Evolutionary conservation across 2,888 invertebrate genomes (phyloP).

Genomic region (Drosophila pegasa): DNA sequence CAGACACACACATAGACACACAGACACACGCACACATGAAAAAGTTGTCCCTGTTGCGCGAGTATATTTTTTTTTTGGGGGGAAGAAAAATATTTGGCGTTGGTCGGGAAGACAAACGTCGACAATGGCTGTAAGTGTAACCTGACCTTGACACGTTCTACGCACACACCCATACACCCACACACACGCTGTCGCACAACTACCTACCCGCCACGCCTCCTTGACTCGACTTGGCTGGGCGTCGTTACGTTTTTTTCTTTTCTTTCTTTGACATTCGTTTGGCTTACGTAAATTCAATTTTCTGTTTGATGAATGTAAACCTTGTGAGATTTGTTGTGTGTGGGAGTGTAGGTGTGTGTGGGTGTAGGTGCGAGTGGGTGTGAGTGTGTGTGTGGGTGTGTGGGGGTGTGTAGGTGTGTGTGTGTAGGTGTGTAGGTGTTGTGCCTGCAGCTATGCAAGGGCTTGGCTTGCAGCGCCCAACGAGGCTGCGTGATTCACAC

Average conservation of each 20-base stretch:
- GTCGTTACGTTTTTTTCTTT: constrained; percentile 17
- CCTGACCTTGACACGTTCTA: constrained; percentile 75
- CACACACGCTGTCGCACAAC: constrained; percentile 9
- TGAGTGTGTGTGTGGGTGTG: constrained; percentile 14
- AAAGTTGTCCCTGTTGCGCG: constrained; percentile 63
- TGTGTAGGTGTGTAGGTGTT: constrained; percentile 16
- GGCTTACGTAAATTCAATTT: constrained; percentile 79
- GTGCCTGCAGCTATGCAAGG: constrained; percentile 69
- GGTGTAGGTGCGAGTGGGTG: no score
- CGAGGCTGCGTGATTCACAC: constrained; percentile 50
- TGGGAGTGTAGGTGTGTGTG: constrained; percentile 20
- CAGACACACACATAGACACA: constrained; percentile 9
- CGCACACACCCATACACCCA: constrained; percentile 19
- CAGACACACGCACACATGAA: constrained; percentile 27
- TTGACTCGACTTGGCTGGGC: constrained; percentile 14
- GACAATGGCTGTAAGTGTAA: constrained; percentile 71
- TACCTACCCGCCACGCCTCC: neutral
- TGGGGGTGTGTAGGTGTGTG: constrained; percentile 18
- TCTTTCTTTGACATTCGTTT: constrained; percentile 60
- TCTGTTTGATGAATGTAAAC: constrained; percentile 75
- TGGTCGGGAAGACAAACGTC: constrained; percentile 51
- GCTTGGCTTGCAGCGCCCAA: constrained; percentile 1
- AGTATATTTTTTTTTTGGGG: constrained; percentile 26
- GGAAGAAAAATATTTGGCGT: neutral
- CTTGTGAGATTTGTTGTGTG: constrained; percentile 36